A percentile compares a stretch with the other conserved stretches of the same genome.
Evolutionary conservation across 1,140 invertebrate species (phyloP).

Genomic region (Eurosta solidaginis): DNA sequence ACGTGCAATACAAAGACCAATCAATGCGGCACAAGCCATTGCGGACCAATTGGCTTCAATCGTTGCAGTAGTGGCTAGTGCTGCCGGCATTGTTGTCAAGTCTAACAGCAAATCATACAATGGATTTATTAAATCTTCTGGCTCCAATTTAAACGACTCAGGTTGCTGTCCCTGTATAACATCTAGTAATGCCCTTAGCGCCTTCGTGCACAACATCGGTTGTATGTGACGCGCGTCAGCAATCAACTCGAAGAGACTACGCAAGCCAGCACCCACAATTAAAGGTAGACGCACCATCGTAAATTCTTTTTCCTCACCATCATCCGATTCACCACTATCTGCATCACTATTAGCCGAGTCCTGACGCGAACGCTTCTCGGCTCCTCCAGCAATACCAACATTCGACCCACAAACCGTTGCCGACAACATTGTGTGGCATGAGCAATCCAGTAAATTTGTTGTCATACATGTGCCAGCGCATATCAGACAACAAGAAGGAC

Average conservation of each 20-base stretch:
- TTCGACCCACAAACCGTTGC: background rate
- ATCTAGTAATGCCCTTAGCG: conserved; percentile 84
- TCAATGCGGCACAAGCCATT: conserved; percentile 85
- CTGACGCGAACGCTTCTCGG: conserved; percentile 40
- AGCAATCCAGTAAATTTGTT: conserved; percentile 51
- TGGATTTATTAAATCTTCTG: conserved; percentile 77
- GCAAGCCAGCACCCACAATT: conserved; percentile 89
- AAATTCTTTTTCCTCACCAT: conserved; percentile 49
- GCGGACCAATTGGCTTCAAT: conserved; percentile 75
- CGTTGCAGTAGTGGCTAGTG: conserved; percentile 59
- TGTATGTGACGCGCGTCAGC: conserved; percentile 81
- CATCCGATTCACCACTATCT: conserved; percentile 50
- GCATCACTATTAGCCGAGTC: conserved; percentile 56
- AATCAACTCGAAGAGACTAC: conserved; percentile 89
- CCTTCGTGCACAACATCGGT: conserved; percentile 83
- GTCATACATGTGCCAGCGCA: conserved; percentile 51
- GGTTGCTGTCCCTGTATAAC: conserved; percentile 76
- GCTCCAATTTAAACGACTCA: conserved; percentile 65
- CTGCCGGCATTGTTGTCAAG: conserved; percentile 71
- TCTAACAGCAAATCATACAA: conserved; percentile 80
- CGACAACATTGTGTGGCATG: conserved; percentile 46
- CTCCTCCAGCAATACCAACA: conserved; percentile 29
- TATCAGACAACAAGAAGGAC: conserved; percentile 48
- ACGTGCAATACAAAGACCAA: conserved; percentile 88
- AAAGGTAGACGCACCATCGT: conserved; percentile 60